Conservation (phyloP, 2,113 vertebrate species). For the Daboia siamensis region DNA sequence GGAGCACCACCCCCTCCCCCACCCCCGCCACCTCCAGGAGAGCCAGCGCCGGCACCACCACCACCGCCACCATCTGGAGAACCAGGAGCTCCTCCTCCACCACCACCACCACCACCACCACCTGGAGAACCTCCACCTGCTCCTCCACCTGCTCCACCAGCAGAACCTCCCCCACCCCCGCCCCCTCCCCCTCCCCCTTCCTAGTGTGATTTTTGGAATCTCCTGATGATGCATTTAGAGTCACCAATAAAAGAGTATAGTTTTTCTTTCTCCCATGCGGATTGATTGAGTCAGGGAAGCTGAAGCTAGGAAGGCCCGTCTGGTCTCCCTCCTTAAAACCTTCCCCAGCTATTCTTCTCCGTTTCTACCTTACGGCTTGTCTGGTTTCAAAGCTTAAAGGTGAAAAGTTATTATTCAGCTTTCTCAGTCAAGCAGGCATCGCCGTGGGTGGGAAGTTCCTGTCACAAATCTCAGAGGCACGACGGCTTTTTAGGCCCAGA, state of each 20-base stretch:
- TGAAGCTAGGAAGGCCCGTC: not conserved
- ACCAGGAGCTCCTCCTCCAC: not conserved
- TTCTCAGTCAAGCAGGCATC: not conserved
- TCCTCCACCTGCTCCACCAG: not conserved
- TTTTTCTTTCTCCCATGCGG: not conserved
- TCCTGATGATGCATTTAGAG: not conserved
- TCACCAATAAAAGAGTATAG: slow-evolving; percentile 22
- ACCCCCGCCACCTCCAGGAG: not conserved
- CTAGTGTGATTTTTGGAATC: not conserved
- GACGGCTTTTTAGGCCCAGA: not conserved
- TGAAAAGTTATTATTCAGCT: not conserved
- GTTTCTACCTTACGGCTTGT: not conserved
- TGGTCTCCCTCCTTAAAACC: not conserved
- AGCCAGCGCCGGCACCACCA: not conserved
- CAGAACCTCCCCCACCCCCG: not conserved
- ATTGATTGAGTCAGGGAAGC: not conserved
- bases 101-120: not conserved
- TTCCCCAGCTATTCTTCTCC: not conserved
- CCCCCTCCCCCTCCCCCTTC: not conserved
- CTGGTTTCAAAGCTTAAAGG: not conserved
- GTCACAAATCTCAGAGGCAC: not conserved
- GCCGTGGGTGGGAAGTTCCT: not conserved
- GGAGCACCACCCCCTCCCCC: not conserved
- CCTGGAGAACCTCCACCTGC: not conserved
- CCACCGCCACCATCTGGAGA: not conserved